Percentiles rank a stretch among this genome's conserved stretches.
Conservation (phyloP, 1,140 invertebrate genomes). For the Philotrypesis tridentata region DNA sequence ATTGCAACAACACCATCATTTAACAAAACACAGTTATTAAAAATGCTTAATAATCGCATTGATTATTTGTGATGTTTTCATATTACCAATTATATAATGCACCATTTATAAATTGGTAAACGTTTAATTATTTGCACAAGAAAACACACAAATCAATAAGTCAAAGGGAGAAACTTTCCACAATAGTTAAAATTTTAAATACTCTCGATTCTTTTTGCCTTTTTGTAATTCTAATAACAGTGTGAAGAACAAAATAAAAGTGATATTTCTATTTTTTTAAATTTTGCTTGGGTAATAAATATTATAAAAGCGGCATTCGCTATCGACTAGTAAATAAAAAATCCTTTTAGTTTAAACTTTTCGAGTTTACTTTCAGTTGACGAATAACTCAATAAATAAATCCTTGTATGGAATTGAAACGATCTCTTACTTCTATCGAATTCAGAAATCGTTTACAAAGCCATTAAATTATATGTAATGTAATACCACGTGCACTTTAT, state of each 20-base stretch:
- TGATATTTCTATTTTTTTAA: background rate
- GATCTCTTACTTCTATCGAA: background rate
- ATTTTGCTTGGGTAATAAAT: background rate
- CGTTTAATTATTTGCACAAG: constrained; percentile 2
- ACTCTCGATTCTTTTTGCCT: background rate
- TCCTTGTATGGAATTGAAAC: background rate
- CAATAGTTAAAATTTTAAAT: constrained; percentile 17
- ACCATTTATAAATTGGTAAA: constrained; percentile 20
- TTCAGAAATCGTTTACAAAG: constrained; percentile 16
- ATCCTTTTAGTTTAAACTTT: constrained; percentile 9
- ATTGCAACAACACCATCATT: constrained; percentile 15
- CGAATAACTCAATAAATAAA: constrained; percentile 27
- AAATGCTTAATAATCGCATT: constrained; percentile 17
- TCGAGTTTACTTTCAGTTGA: constrained; percentile 17
- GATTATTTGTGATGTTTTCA: constrained; percentile 19
- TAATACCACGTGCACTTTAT: constrained; percentile 34
- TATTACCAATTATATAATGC: constrained; percentile 16
- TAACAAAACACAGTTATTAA: constrained; percentile 33
- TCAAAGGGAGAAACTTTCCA: constrained; percentile 15
- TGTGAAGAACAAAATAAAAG: background rate
- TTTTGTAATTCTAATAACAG: background rate
- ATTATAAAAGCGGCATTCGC: background rate
- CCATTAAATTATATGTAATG: constrained; percentile 33
- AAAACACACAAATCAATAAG: constrained; percentile 42
- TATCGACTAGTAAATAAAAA: constrained; percentile 1